Conservation (phyloP, 2,797 vertebrate species). For the Dendrocincla fuliginosa region DNA sequence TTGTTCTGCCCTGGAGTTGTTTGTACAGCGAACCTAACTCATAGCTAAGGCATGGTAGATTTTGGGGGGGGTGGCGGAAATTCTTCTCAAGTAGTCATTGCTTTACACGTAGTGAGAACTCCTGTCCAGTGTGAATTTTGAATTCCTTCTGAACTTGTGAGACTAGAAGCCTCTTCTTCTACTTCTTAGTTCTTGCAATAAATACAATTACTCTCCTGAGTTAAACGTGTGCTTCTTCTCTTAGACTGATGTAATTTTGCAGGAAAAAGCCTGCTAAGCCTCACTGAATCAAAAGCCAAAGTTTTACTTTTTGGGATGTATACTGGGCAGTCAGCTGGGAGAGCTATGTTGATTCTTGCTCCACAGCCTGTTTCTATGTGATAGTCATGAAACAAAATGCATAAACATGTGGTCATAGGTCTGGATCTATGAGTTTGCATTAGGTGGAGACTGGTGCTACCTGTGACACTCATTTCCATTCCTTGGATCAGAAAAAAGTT, state of each 20-base stretch:
- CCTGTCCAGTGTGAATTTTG: not conserved
- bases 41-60: not conserved
- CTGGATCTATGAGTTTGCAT: not conserved
- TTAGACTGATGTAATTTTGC: not conserved
- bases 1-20: not conserved
- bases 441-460: not conserved
- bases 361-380: not conserved
- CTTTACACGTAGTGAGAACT: not conserved
- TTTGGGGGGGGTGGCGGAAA: too few relatives aligned
- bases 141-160: not conserved
- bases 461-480: not conserved
- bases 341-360: not conserved
- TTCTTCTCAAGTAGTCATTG: not conserved
- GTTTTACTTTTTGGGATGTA: not conserved
- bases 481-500: not conserved
- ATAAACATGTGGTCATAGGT: not conserved
- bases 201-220: not conserved
- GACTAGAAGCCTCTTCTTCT: not conserved
- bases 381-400: not conserved
- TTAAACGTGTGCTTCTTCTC: not conserved
- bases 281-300: not conserved
- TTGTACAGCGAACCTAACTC: not conserved
- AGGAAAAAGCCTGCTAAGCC: not conserved
- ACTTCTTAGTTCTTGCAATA: not conserved
- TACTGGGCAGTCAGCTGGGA: not conserved